These are phyloP conservation scores for Chaetoderma sp. DNA, from an alignment of 2,888 invertebrate genomes.

Conservation along the genomic window DNA sequence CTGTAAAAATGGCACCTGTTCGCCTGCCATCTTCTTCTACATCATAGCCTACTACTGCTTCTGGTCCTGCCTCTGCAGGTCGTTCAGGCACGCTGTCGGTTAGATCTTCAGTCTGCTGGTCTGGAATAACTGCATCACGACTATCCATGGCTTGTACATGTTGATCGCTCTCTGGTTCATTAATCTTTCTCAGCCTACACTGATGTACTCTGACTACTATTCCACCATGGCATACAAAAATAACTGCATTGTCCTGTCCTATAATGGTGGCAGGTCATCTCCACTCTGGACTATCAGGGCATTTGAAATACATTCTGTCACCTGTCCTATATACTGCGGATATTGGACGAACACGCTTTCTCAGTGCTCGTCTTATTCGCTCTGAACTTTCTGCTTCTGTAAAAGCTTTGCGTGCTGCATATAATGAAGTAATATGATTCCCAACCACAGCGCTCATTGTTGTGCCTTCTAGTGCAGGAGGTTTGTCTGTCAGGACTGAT, in stretches of 20 bases:
- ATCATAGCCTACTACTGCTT: too few species aligned
- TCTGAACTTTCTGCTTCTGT: conserved; percentile 20
- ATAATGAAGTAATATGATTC: conserved; percentile 10
- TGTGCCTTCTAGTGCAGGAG: conserved; percentile 17
- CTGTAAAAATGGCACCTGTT: too few species aligned
- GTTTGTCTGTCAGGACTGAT: conserved; percentile 13
- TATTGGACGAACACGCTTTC: conserved; percentile 13
- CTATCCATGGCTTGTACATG: too few species aligned
- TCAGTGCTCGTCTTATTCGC: conserved; percentile 15
- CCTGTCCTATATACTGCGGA: conserved; percentile 19
- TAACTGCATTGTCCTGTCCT: conserved; percentile 35
- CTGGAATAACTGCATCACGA: too few species aligned
- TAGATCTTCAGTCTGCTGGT: too few species aligned
- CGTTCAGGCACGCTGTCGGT: too few species aligned
- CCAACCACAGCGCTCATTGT: conserved; percentile 14
- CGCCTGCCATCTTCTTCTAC: too few species aligned
- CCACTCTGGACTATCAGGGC: conserved; percentile 34
- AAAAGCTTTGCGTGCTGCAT: conserved; percentile 6
- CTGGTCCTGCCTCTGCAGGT: too few species aligned
- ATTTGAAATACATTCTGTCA: conserved; percentile 36
- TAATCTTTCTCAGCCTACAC: conserved; percentile 23
- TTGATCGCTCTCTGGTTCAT: not conserved
- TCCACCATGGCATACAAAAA: conserved; percentile 40
- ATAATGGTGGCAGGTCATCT: conserved; percentile 36
- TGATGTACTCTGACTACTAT: conserved; percentile 30